Base-by-base conservation (phyloP, 2,888 invertebrate genomes). In the Eupithecia abbreviata region DNA sequence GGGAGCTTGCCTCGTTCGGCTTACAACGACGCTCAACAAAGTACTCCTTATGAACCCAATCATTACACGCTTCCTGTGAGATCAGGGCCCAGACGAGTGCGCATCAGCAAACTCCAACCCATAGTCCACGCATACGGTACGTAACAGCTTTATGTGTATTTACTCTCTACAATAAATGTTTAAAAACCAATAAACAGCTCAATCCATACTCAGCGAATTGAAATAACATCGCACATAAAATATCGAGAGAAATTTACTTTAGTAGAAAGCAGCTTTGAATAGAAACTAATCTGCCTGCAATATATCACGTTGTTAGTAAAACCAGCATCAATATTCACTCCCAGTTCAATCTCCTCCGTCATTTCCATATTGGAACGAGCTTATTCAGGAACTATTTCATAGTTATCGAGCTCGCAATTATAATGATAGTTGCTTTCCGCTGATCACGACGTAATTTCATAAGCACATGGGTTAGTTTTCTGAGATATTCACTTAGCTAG, bases 51-150 rank as follows among this genome's bases (percentile, higher is more conserved):
- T 78, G 85, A 84, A 62, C 85, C 86, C 82, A 91, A 88, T 68
- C 88, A 89, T 83, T 90, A 92, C 80, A 92, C 93, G 7, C 85
- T 94, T 81, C 94, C 94, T 55, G 83, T 85, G 75, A 90, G 90
- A 84, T 89, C 89, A 70, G 89, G 87, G 71, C 86, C 89, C 77
- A 88, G 94, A 85, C 91, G 94, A 70, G 95, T 95, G 51, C 92
- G 94, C 83, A 94, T 95, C 85, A 93, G 93, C 83, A 90, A 93
- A 81, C 86, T 89, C 76, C 87, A 90, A 77, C 92, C 95, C 47
- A 89, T 90, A 82, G 89, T 94, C 75, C 88, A 93, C 82, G 94
- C 92, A 85, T 94, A 94, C 84, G 94, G 95, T 95, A 92, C 82
- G 93, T 92, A 84, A 72, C 41, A 55, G 49, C 68, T 18, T 58